Evolutionary conservation across 2,113 vertebrate genomes (phyloP).

Genomic region (Cricetomys ansorgei): DNA sequence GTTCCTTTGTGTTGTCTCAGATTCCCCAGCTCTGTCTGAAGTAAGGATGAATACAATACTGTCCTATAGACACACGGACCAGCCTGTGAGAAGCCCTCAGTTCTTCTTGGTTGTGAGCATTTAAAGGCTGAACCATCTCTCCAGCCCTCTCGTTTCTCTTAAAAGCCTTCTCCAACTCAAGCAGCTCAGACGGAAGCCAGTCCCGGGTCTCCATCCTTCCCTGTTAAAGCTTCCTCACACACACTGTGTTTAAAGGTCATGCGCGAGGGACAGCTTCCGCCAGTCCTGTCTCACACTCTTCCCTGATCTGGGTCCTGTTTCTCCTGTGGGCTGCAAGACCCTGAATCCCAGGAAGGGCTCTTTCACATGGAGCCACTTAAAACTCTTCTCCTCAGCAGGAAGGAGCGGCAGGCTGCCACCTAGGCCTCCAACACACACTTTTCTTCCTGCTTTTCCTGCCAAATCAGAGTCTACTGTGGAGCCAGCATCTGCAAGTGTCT

Average conservation of each 20-base stretch:
- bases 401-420: too few species aligned
- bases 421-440: too few species aligned
- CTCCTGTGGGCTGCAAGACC: not conserved
- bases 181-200: not conserved
- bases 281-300: not conserved
- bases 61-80: not conserved
- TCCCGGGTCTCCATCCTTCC: not conserved
- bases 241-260: not conserved
- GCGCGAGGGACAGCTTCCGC: too few species aligned
- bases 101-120: not conserved
- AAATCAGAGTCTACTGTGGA: not conserved
- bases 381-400: not conserved
- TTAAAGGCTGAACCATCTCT: not conserved
- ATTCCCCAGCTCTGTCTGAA: not conserved
- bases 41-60: too few species aligned
- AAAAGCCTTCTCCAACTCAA: not conserved
- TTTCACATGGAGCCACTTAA: not conserved
- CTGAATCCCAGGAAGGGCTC: not conserved
- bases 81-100: not conserved
- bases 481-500: too few species aligned
- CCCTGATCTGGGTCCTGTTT: not conserved
- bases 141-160: not conserved
- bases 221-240: not conserved
- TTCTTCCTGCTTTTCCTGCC: not conserved
- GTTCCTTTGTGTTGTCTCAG: not conserved